These are phyloP conservation scores for Allobates femoralis DNA, from an alignment of 2,797 vertebrate species.

Conservation along the genomic window DNA sequence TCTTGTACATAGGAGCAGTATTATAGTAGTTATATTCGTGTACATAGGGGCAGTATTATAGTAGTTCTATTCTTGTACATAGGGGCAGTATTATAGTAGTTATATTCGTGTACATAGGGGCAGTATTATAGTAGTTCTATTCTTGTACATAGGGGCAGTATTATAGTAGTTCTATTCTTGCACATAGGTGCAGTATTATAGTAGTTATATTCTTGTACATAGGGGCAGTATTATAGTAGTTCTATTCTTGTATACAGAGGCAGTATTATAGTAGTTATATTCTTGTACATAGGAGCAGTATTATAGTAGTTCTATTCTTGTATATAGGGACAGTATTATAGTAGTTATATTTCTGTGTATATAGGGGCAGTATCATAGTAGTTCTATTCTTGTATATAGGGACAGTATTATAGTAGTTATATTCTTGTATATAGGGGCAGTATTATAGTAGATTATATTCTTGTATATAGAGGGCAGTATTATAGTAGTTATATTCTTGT, in stretches of 20 bases:
- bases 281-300: not conserved
- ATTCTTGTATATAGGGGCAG: not conserved
- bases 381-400: not conserved
- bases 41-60: not conserved
- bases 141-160: not conserved
- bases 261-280: conserved; percentile 4
- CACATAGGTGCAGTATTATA: not conserved
- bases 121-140: conserved; percentile 6
- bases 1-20: not conserved
- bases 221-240: not conserved
- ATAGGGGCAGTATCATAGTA: not conserved
- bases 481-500: not conserved
- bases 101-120: not conserved
- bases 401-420: conserved; percentile 1
- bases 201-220: not conserved
- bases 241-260: not conserved
- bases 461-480: not conserved
- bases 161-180: not conserved
- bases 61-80: not conserved
- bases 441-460: not conserved
- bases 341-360: not conserved
- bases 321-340: no score
- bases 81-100: no score
- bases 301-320: conserved; percentile 11
- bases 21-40: not conserved